Evolutionary conservation across 2,797 vertebrate species (phyloP), one percentile per base, ranked within the genome.

Genomic region (Gambelia wislizenii): DNA sequence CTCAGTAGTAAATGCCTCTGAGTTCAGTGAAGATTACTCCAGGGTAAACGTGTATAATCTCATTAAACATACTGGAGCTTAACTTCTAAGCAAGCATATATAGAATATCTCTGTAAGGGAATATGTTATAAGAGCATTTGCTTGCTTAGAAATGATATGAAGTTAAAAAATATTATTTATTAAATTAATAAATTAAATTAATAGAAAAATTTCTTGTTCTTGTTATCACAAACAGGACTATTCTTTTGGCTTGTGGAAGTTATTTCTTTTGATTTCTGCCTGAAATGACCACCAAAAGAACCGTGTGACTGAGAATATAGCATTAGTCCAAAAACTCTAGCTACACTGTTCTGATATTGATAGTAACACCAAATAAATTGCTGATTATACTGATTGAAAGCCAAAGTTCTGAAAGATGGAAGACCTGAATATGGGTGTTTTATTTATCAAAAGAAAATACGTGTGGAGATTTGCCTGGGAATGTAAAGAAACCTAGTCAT

Each of bases 401-500:
- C 52, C 67, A 87, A 74, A 59, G n/a, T 82, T 82, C 36, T 76
- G 8, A 10, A 49, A 61, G 25, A 6, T 4, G 49, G 69, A 22
- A 88, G 33, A 49, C 30, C 6, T 49, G 42, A 44, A 33, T 80
- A 20, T 54, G 49, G 14, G 9, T 22, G 42, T 61, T 61, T 27
- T 49, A 18, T 61, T 87, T 47, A 42, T 74, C 67, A 87, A 72
- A 79, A 69, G 59, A 61, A 82, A 82, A 61, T 47, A 18, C 36
- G 22, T 61, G 20, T 33, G 49, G 14, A 64, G 56, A 67, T 83
- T 88, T 83, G 69, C 80, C 78, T 83, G 14, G 36, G 18, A 83
- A 64, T 76, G 49, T 83, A 70, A 83, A 83, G 69, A 75, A 61
- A 64, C 4, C 18, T 39, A 75, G 83, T 83, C 54, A 88, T 75